Evolutionary conservation across 1,140 invertebrate genomes (phyloP), one percentile per base, ranked within the genome.

Genomic region (Coptotermes formosanus): DNA sequence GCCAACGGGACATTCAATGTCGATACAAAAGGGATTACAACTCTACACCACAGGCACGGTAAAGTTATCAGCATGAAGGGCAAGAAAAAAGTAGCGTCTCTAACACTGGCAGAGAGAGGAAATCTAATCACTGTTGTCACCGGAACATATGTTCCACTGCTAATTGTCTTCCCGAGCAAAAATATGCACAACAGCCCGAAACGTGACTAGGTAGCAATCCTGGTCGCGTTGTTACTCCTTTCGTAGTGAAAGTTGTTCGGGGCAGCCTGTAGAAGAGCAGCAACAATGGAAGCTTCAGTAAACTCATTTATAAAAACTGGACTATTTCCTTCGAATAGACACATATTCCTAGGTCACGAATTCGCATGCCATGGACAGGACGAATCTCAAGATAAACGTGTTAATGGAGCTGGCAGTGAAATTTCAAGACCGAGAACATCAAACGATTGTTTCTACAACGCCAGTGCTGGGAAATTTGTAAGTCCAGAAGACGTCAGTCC

Each of bases 1-100:
- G 84, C 88, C 32, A 75, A 88, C 59, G 86, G 87, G 45, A 88
- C 90, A 25, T 91, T 89, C 86, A 91, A 91, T 88, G 86, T 89
- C 84, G 89, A 90, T 87, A 90, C 90, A 83, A 91, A 89, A 55
- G 91, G 90, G 16, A 69, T 90, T 43, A 89, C 88, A 16, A 90
- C 89, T 55, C 90, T 91, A 48, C 88, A 88, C 25, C 90, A 91
- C 86, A 89, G 88, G 59, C 87, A 89, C 25, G 87, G 87, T 48
- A 90, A 89, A 89, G 88, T 90, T 44, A 69, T 91, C 32, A 89
- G 88, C 64, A 84, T 84, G 16, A 89, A 89, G 87, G 89, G 89
- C 64, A 89, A 88, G 88, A 89, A 88, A 83, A 88, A 89, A 87
- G 87, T 89, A 85, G 87, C 88, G 14, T 82, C 87, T 82, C 82